Conservation (phyloP, 1,140 invertebrate genomes). For the Heterodera schachtii region DNA sequence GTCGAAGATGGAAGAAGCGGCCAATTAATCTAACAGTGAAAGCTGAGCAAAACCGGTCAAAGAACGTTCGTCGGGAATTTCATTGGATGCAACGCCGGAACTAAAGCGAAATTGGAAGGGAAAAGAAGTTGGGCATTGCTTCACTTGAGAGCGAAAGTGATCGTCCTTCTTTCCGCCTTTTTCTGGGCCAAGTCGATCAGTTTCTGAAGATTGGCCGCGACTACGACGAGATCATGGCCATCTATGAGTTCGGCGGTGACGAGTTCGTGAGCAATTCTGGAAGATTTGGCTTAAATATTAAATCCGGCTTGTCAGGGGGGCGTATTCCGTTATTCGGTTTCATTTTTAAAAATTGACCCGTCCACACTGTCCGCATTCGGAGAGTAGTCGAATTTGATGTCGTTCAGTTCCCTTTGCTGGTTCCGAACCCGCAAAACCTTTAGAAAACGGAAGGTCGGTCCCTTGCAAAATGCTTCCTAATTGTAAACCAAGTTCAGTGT, state of each 20-base stretch:
- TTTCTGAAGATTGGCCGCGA: slow-evolving; percentile 87
- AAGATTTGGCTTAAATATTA: background rate
- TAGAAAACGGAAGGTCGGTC: slow-evolving; percentile 1
- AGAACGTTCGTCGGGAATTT: slow-evolving; percentile 87
- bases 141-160: slow-evolving; percentile 76
- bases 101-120: slow-evolving; percentile 67
- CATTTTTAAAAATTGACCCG: slow-evolving; percentile 68
- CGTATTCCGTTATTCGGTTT: no score
- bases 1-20: background rate
- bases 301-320: no score
- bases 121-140: background rate
- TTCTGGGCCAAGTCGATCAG: slow-evolving; percentile 74
- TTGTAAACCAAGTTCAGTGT: slow-evolving; percentile 57
- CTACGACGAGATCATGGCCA: slow-evolving; percentile 83
- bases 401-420: slow-evolving; percentile 85
- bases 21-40: slow-evolving; percentile 69
- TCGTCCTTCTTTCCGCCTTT: slow-evolving; percentile 70
- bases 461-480: no score
- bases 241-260: slow-evolving; percentile 91
- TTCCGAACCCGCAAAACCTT: slow-evolving; percentile 74
- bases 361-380: slow-evolving; percentile 82
- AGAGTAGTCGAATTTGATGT: slow-evolving; percentile 94
- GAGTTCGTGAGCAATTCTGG: slow-evolving; percentile 81
- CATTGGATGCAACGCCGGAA: slow-evolving; percentile 78
- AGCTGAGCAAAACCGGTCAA: slow-evolving; percentile 94